Evolutionary conservation across 64 coral and sea anemone genomes (phyloP).

Genomic region (Platygyra sinensis): DNA sequence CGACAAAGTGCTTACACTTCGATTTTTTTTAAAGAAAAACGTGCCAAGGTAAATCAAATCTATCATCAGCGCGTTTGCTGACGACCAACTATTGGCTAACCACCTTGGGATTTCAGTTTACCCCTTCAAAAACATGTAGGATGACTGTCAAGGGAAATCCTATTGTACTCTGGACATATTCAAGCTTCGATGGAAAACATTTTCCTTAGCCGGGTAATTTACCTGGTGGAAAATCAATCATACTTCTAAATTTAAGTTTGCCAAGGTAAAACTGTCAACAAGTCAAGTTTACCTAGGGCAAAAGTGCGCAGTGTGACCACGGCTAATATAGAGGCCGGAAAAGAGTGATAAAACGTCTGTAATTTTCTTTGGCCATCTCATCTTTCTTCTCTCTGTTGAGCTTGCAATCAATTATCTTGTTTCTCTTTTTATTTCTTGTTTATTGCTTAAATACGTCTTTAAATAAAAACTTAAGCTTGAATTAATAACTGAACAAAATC

Average conservation of each 20-base stretch:
- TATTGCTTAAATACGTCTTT: too few relatives aligned
- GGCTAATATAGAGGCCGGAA: too few relatives aligned
- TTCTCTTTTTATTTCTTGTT: too few relatives aligned
- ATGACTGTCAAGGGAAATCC: constrained; percentile 25
- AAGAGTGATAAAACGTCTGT: too few relatives aligned
- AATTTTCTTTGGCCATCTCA: too few relatives aligned
- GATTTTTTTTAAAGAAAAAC: too few relatives aligned
- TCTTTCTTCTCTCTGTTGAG: too few relatives aligned
- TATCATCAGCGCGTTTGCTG: background rate
- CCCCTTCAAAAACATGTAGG: background rate
- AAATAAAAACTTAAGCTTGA: too few relatives aligned
- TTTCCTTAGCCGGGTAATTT: constrained; percentile 18
- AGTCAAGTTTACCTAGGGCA: background rate
- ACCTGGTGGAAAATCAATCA: background rate
- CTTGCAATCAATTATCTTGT: too few relatives aligned
- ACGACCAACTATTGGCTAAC: background rate
- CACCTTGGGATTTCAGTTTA: constrained; percentile 5
- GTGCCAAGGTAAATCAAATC: background rate
- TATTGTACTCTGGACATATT: constrained; percentile 28
- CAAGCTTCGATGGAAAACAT: background rate
- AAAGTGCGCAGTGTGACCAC: background rate
- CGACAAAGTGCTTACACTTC: too few relatives aligned
- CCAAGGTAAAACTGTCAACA: constrained; percentile 1
- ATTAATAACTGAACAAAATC: too few relatives aligned
- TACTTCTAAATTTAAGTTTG: constrained; percentile 9